Percentiles rank a stretch among this genome's conserved stretches.
phyloP scores from a whole-genome alignment of 1,140 invertebrate species.

The Eueides isabella region DNA sequence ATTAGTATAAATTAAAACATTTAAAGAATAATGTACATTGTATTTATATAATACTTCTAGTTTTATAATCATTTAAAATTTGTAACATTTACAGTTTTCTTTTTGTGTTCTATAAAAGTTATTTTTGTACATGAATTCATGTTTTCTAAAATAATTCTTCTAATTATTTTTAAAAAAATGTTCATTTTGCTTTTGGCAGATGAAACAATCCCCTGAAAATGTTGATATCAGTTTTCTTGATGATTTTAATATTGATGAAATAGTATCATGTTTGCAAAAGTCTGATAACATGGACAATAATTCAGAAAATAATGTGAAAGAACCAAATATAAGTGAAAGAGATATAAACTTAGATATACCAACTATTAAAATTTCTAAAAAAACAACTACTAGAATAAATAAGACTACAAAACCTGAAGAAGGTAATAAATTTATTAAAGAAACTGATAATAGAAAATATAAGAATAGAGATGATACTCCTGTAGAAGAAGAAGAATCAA shows the following conservation, averaged over 20 bases:
- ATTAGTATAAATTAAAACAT: too few species aligned
- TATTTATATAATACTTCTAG: too few species aligned
- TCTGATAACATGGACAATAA: constrained; percentile 16
- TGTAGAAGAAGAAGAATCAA: not conserved
- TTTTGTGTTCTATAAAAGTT: too few species aligned
- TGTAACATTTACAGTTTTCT: too few species aligned
- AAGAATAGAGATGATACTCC: not conserved
- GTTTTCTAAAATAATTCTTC: too few species aligned
- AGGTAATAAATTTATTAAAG: not conserved
- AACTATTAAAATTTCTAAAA: not conserved
- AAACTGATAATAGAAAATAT: not conserved
- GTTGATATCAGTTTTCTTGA: constrained; percentile 59
- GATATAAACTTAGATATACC: not conserved
- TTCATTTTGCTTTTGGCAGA: constrained; percentile 21
- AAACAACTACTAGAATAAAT: not conserved
- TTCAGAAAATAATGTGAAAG: not conserved
- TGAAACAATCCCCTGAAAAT: constrained; percentile 21
- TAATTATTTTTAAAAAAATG: too few species aligned
- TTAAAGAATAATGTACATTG: too few species aligned
- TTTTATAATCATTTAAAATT: too few species aligned
- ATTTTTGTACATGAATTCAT: too few species aligned
- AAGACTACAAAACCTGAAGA: not conserved
- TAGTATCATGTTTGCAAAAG: constrained; percentile 53
- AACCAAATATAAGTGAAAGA: not conserved
- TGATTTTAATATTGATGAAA: constrained; percentile 62